A percentile compares a stretch with the other conserved stretches of the same genome.
Conservation (phyloP, 2,113 vertebrate species). For the Emberiza fucata region DNA sequence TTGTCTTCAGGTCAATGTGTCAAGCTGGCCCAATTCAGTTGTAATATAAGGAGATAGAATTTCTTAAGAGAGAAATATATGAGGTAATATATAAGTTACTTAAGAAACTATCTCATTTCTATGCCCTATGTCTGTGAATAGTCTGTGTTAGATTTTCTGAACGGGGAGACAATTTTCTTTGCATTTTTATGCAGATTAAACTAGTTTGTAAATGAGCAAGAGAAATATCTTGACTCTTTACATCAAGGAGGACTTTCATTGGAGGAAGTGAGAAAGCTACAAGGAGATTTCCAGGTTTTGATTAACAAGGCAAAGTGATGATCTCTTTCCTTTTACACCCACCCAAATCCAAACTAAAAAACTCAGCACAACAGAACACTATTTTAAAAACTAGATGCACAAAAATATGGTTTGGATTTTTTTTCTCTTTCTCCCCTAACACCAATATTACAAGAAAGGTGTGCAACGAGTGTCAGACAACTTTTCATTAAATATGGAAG, state of each 20-base stretch:
- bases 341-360: not conserved
- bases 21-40: not conserved
- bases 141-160: not conserved
- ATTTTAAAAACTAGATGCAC: not conserved
- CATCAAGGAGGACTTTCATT: not conserved
- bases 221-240: not conserved
- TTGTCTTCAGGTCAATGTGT: not conserved
- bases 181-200: not conserved
- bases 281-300: not conserved
- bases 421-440: not conserved
- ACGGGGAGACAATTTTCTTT: not conserved
- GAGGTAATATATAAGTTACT: not conserved
- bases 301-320: not conserved
- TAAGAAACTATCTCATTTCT: not conserved
- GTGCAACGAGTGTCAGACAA: accelerated
- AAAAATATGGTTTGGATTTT: not conserved
- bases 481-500: not conserved
- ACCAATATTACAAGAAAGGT: not conserved
- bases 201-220: not conserved
- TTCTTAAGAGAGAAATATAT: not conserved
- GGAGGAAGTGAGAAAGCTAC: not conserved
- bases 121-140: not conserved
- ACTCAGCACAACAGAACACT: not conserved
- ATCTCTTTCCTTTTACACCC: not conserved
- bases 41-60: not conserved